These are phyloP conservation scores for Cyprinodon tularosa DNA, from an alignment of 2,113 vertebrate genomes.

Conservation along the genomic window DNA sequence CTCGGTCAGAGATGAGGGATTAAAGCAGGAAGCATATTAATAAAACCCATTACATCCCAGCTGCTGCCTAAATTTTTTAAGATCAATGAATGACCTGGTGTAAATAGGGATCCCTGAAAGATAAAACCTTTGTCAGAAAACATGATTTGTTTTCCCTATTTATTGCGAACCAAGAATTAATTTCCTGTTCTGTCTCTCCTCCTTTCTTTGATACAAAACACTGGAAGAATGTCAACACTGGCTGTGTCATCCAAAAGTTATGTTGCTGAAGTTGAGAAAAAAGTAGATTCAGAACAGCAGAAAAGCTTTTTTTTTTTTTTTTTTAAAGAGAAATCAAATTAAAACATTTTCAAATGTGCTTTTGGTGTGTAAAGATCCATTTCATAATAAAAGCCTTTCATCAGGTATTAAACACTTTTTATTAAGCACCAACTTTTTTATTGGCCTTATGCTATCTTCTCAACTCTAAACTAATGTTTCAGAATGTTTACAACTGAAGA, in stretches of 20 bases:
- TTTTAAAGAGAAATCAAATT: no score
- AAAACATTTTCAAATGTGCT: background rate
- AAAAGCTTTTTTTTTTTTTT: background rate
- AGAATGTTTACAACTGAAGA: no score
- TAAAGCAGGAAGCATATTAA: slow-evolving; percentile 5
- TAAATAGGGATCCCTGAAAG: background rate
- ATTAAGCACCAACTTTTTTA: no score
- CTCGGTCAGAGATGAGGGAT: slow-evolving; percentile 4
- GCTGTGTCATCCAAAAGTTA: background rate
- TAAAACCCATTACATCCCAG: slow-evolving; percentile 2
- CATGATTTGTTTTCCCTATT: slow-evolving; percentile 1
- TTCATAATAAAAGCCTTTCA: no score
- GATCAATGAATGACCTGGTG: background rate
- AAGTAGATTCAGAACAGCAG: background rate
- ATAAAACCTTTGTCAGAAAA: background rate
- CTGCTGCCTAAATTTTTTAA: background rate
- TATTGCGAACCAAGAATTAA: background rate
- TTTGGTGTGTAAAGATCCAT: background rate
- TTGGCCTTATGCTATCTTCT: no score
- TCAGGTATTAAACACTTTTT: no score
- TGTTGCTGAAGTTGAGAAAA: background rate
- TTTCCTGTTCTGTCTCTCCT: background rate
- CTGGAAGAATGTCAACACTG: slow-evolving; percentile 7
- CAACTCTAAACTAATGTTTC: no score
- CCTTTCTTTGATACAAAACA: background rate